These are phyloP conservation scores for Seriola aureovittata DNA, from an alignment of 2,113 vertebrate species.

Conservation along the genomic window DNA sequence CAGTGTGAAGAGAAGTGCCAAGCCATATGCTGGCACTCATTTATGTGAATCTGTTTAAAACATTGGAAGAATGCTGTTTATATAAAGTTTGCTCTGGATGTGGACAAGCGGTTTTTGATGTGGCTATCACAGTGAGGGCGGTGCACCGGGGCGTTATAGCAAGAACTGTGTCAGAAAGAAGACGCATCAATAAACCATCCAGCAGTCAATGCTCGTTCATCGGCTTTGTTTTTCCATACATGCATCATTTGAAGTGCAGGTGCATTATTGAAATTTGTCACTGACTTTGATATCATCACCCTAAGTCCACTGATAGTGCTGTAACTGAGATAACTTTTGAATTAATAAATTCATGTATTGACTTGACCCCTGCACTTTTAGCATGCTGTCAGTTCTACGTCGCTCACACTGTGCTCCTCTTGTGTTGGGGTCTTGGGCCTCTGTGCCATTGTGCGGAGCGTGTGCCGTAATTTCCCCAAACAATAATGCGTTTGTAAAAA, in stretches of 20 bases:
- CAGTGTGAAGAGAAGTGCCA: not conserved
- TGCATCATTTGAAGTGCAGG: constrained; percentile 13
- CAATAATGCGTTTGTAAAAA: constrained; percentile 11
- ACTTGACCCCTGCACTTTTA: constrained; percentile 36
- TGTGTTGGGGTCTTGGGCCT: constrained; percentile 29
- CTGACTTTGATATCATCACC: constrained; percentile 32
- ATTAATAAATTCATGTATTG: constrained; percentile 35
- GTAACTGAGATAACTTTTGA: constrained; percentile 8
- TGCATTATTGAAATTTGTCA: not conserved
- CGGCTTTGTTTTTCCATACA: not conserved
- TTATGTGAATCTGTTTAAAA: constrained; percentile 40
- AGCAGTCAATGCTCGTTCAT: not conserved
- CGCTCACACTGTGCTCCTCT: not conserved
- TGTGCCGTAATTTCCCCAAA: constrained; percentile 26
- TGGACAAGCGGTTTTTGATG: not conserved
- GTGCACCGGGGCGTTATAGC: not conserved
- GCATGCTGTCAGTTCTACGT: not conserved
- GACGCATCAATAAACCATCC: not conserved
- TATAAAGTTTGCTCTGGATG: not conserved
- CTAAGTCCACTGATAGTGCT: not conserved
- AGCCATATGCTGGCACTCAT: constrained; percentile 38
- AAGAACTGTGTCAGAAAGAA: not conserved
- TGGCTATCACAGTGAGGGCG: not conserved
- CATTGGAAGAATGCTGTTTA: constrained; percentile 2
- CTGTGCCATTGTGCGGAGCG: constrained; percentile 27